Base-by-base conservation (phyloP, 2,113 vertebrate genomes). In the Genyomyrus donnyi region DNA sequence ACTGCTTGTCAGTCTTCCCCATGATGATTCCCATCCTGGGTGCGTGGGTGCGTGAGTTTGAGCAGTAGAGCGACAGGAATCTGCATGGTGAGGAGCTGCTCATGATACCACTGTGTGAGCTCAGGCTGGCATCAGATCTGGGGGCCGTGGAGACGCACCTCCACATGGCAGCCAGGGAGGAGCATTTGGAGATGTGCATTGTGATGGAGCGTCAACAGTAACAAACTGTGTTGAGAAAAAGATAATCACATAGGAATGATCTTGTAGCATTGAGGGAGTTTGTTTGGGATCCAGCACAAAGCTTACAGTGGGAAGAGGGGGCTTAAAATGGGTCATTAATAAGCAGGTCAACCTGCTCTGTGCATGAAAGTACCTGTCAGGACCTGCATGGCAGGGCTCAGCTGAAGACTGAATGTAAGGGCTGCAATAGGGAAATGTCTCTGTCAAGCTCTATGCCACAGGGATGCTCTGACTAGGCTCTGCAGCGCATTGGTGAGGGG, bases 401-500 rank as follows among this genome's bases (percentile, higher is more conserved):
- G 95, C 94, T 96, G 96, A 96, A 95, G 95, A 96, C 95, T 95
- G 95, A 97, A 94, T 95, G 95, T 93, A 93, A 96, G 93, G 95
- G 95, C 95, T 96, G 96, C 94, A 95, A 95, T 95, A 94, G 94
- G 94, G 94, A 95, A 42, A 95, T 95, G 93, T 94, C 93, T 94
- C 95, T 96, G 94, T 94, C 94, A 95, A 92, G 91, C 93, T 94
- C 39, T 42, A 1, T 77, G 74, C 35, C 6, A 7, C 35, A 19
- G 31, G 35, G 74, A 19, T 17, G 15, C 35, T 42, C 15, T 77
- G 15, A 80, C 74, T 42, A 4, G 35, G 31, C 39, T 19, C 27
- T 42, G 31, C 70, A 66, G 24, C 15, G 4, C 70, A 17, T 17
- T 31, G 31, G 31, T 77, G 31, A 11, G 70, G 31, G 15, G 31